phyloP scores from a whole-genome alignment of 2,113 vertebrate species.

The Lepidothrix coronata region DNA sequence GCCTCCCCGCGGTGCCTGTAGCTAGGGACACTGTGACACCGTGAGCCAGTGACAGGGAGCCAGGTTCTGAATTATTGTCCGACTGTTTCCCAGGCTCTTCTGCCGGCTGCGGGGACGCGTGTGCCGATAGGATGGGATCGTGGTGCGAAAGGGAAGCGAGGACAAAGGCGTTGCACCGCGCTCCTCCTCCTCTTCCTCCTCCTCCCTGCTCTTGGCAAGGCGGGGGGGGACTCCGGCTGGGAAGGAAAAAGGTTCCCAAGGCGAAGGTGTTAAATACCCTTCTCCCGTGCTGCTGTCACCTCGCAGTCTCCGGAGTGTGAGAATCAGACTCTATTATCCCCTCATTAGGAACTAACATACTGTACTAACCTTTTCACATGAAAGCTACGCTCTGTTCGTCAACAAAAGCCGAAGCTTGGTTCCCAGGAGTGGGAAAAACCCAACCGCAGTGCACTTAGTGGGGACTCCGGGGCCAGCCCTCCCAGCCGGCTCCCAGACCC shows the following conservation, averaged over 20 bases:
- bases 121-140: neutral
- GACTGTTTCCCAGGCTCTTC: neutral
- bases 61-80: neutral
- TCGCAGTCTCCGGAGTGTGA: conserved; percentile 17
- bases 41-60: neutral
- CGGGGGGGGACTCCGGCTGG: neutral
- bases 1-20: accelerated
- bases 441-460: neutral
- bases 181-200: conserved; percentile 14
- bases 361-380: conserved; percentile 54
- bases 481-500: neutral
- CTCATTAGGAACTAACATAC: conserved; percentile 52
- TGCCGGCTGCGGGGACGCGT: accelerated
- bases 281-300: conserved; percentile 57
- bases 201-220: neutral
- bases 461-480: neutral
- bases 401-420: conserved; percentile 42
- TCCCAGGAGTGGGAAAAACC: conserved; percentile 34
- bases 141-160: neutral
- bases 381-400: conserved; percentile 24
- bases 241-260: conserved; percentile 38
- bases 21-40: neutral
- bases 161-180: neutral
- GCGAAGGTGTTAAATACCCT: conserved; percentile 36
- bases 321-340: conserved; percentile 48